Base-by-base conservation (phyloP, 2,888 invertebrate species). In the Diarsia rubi region DNA sequence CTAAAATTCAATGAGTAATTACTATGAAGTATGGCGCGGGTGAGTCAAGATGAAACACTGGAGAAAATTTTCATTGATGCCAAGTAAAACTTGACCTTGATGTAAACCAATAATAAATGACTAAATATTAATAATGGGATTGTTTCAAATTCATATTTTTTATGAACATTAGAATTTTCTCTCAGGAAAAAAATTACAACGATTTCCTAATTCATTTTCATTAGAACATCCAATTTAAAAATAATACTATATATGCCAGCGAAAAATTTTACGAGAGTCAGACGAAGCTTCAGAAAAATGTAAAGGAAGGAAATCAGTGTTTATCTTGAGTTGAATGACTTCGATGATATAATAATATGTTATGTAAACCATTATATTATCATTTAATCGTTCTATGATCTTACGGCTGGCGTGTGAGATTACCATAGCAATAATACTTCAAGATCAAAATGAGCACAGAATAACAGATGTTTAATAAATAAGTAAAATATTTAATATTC, bases 1-100 rank as follows among this genome's bases (percentile, higher is more conserved):
- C 92, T 92, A 89, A 91, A 87, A 88, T 91, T 90, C 82, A 90
- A 89, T 95, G 95, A 95, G 91, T 95, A 94, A 95, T 90, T 90
- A 87, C 90, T 90, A 87, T 83, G 88, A 87, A 84, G 84, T 85
- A 86, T 84, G 86, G 86, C 81, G 85, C 85, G 83, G 87, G 73
- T 94, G 94, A 94, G 87, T 95, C 94, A 94, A 91, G 66, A 86
- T 90, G 86, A 90, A 92, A 92, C 77, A 86, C 87, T 90, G 88
- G 89, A 92, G 89, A 91, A 91, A 92, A 87, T 89, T 84, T 82
- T 79, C 79, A 62, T 78, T 83, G 86, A 85, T 89, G 91, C 89
- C 90, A 89, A 89, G 73, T 79, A 75, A 86, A 88, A 90, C 70
- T 73, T 68, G 75, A 78, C 79, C 73, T 81, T 77, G 64, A 86